Evolutionary conservation across 2,113 vertebrate species (phyloP).

Genomic region (Macrotis lagotis): DNA sequence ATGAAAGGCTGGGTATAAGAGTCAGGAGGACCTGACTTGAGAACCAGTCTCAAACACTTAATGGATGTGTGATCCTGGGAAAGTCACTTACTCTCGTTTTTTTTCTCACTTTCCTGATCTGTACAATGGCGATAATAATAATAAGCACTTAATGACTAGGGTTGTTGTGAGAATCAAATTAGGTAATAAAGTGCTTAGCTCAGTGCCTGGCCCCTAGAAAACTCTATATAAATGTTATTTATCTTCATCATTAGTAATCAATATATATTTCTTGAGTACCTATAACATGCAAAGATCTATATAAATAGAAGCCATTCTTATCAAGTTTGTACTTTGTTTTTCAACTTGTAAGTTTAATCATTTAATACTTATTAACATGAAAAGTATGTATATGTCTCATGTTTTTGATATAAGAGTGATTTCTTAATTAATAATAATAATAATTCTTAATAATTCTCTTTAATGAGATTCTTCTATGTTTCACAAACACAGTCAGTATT

Average conservation of each 20-base stretch:
- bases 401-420: constrained; percentile 28
- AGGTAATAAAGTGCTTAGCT: not conserved
- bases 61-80: not conserved
- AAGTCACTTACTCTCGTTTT: not conserved
- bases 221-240: not conserved
- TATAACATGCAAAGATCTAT: not conserved
- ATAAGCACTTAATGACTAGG: not conserved
- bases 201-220: not conserved
- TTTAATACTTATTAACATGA: not conserved
- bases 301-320: not conserved
- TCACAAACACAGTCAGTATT: not conserved
- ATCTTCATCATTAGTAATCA: not conserved
- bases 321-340: not conserved
- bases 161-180: not conserved
- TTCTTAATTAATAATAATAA: no score
- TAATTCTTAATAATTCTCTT: no score
- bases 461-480: constrained; percentile 43
- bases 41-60: not conserved
- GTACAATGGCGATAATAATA: no score
- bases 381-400: not conserved
- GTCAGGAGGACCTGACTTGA: not conserved
- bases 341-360: not conserved
- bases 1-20: not conserved
- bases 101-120: not conserved
- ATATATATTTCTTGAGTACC: not conserved